These are phyloP conservation scores for Troides aeacus DNA, from an alignment of 2,888 invertebrate genomes.

Conservation along the genomic window DNA sequence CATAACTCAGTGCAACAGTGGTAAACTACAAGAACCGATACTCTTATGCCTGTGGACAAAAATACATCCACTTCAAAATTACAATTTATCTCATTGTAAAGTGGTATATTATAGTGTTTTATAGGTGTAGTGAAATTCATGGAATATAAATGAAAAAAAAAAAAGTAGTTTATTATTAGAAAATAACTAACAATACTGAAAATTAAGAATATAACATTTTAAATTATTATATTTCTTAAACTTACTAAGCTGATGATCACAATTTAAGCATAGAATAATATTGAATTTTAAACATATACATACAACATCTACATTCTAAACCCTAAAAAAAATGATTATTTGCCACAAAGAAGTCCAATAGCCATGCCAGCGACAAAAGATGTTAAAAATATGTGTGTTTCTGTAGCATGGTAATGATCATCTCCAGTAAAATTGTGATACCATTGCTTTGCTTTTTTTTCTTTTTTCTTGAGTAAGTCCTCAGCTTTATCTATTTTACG, in stretches of 20 bases:
- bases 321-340: conserved; percentile 43
- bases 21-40: too few species aligned
- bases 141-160: conserved; percentile 1
- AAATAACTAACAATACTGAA: conserved; percentile 20
- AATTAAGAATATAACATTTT: conserved; percentile 13
- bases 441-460: conserved; percentile 87
- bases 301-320: not conserved
- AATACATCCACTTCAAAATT: too few species aligned
- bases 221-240: conserved; percentile 11
- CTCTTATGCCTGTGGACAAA: too few species aligned
- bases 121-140: not conserved
- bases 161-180: conserved; percentile 21
- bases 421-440: conserved; percentile 84
- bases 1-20: too few species aligned
- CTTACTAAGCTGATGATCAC: conserved; percentile 14
- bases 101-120: not conserved
- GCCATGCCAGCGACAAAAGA: conserved; percentile 91
- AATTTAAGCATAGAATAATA: conserved; percentile 11
- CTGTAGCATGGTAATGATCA: conserved; percentile 84
- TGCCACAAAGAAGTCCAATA: conserved; percentile 82
- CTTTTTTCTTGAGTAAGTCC: conserved; percentile 84
- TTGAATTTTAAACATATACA: conserved; percentile 16
- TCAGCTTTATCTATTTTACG: conserved; percentile 90
- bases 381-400: conserved; percentile 88
- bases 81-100: too few species aligned